Percentiles rank a stretch among this genome's conserved stretches.
These are phyloP conservation scores for Drosophila leonis DNA, from an alignment of 2,888 invertebrate genomes.

Conservation along the genomic window DNA sequence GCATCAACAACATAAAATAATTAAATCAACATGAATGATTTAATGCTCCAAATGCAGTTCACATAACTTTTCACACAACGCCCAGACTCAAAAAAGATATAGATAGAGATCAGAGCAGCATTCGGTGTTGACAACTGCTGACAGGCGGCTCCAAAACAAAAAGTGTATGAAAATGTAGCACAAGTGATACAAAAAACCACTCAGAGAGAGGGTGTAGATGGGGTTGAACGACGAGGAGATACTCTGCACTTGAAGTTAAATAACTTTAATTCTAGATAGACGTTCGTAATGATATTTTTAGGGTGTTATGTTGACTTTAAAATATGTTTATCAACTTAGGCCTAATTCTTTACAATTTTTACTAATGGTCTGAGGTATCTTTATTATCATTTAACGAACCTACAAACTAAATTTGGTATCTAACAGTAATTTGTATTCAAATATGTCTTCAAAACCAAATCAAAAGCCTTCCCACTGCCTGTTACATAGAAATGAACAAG, in stretches of 20 bases:
- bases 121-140: slow-evolving; percentile 74
- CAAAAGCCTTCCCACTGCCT: not conserved
- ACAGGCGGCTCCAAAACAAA: slow-evolving; percentile 41
- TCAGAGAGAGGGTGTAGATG: no score
- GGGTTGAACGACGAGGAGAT: no score
- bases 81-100: slow-evolving; percentile 22
- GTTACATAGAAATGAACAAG: not conserved
- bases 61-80: slow-evolving; percentile 60
- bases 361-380: no score
- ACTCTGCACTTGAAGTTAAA: not conserved
- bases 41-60: slow-evolving; percentile 74
- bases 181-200: slow-evolving; percentile 22
- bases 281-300: not conserved
- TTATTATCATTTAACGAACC: no score
- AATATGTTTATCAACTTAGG: no score
- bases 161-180: slow-evolving; percentile 36
- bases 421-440: no score
- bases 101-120: slow-evolving; percentile 36
- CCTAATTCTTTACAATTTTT: no score
- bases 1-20: slow-evolving; percentile 76
- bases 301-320: no score
- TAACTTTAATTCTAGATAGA: no score
- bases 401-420: no score
- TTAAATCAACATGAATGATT: slow-evolving; percentile 81
- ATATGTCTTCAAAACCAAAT: no score